Percentiles rank a stretch among this genome's conserved stretches.
Evolutionary conservation across 2,888 invertebrate species (phyloP).

Genomic region (Urechis unicinctus): DNA sequence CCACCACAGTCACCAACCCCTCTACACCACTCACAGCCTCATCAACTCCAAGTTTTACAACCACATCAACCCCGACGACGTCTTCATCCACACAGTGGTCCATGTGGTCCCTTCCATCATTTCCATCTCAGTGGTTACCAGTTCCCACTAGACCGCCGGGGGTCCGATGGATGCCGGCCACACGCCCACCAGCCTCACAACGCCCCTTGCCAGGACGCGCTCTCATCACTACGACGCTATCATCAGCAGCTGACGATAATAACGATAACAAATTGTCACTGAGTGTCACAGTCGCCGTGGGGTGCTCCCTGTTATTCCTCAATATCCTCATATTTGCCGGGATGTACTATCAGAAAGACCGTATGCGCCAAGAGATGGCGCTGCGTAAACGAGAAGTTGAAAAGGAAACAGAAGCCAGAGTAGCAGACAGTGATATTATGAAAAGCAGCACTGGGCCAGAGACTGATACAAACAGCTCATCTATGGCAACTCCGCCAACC

Average conservation of each 20-base stretch:
- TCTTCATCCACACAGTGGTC: constrained; percentile 1
- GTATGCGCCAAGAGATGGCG: constrained; percentile 29
- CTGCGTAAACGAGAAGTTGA: too few relatives aligned
- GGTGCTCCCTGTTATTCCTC: constrained; percentile 81
- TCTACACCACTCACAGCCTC: background rate
- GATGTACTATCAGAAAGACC: constrained; percentile 74
- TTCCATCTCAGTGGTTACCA: constrained; percentile 1
- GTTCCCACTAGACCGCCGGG: background rate
- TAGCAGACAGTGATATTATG: background rate
- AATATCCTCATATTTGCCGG: constrained; percentile 91
- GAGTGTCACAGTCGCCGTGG: constrained; percentile 69
- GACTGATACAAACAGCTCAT: background rate
- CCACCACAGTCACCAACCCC: too few relatives aligned
- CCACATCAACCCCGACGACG: too few relatives aligned
- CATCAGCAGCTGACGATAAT: background rate
- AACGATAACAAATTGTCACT: constrained; percentile 21
- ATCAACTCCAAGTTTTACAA: too few relatives aligned
- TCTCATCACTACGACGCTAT: background rate
- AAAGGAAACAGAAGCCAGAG: too few relatives aligned
- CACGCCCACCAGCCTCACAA: background rate
- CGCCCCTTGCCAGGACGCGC: background rate
- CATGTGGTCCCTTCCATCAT: background rate
- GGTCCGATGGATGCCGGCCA: background rate
- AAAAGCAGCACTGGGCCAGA: background rate
- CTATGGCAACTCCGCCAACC: background rate